Percentiles rank a stretch among this genome's conserved stretches.
Evolutionary conservation across 2,797 vertebrate genomes (phyloP).

Genomic region (Lagorchestes hirsutus): DNA sequence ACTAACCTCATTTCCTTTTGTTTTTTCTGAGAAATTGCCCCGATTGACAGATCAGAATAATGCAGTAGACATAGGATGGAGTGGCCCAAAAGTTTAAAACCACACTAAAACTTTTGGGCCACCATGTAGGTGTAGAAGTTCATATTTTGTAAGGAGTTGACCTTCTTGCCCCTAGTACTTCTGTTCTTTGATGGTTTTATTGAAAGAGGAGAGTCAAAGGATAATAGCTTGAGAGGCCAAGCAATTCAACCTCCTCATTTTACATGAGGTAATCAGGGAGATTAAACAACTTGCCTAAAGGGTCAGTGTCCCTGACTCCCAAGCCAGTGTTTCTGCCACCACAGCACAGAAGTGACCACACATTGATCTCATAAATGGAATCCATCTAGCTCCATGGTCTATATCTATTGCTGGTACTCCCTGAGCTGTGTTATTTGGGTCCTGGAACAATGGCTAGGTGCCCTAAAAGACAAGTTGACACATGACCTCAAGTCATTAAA

Average conservation of each 20-base stretch:
- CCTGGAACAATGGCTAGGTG: conserved; percentile 55
- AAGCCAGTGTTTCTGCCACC: neutral
- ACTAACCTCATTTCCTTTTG: neutral
- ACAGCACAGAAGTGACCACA: neutral
- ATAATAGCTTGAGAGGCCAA: neutral
- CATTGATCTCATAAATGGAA: neutral
- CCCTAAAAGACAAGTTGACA: conserved; percentile 18
- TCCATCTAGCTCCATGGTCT: neutral
- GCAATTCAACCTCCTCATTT: neutral
- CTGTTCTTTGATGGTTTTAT: neutral
- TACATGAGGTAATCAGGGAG: neutral
- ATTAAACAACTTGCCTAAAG: neutral
- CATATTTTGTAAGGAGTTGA: neutral
- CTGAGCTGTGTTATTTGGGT: neutral
- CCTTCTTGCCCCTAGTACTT: neutral
- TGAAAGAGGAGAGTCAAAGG: neutral
- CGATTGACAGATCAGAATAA: neutral
- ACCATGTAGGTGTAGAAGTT: neutral
- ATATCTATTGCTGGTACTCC: neutral
- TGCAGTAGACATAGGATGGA: neutral
- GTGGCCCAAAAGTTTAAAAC: neutral
- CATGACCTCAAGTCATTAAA: conserved; percentile 40
- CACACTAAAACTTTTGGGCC: neutral
- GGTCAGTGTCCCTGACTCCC: neutral
- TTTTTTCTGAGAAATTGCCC: neutral